Conservation (phyloP, 2,113 vertebrate genomes). For the Cacatua alba region DNA sequence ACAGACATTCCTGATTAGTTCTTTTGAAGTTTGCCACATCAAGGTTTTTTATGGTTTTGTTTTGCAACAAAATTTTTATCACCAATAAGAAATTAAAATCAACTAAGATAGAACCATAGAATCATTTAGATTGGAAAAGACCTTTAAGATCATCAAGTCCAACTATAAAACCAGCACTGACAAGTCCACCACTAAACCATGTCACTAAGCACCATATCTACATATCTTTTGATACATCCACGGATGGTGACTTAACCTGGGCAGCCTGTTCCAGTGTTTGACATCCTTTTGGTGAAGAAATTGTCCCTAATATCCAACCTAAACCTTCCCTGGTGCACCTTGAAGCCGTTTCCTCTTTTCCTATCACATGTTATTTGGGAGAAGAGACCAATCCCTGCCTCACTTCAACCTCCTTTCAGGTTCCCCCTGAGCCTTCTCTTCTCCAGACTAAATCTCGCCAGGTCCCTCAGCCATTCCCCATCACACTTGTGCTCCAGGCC, state of each 20-base stretch:
- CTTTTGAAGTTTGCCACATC: neutral
- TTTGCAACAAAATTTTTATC: neutral
- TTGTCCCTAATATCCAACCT: neutral
- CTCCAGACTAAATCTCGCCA: neutral
- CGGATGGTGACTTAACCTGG: neutral
- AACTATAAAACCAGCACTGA: neutral
- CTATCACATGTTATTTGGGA: neutral
- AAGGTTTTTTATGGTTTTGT: neutral
- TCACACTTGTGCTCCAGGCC: neutral
- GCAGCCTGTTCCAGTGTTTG: neutral
- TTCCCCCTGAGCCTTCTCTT: neutral
- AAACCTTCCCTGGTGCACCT: neutral
- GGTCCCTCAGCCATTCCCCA: neutral
- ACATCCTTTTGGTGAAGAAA: neutral
- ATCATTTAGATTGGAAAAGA: neutral
- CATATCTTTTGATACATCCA: neutral
- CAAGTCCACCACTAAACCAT: neutral
- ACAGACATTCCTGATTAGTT: neutral
- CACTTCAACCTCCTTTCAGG: neutral
- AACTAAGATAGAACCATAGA: neutral
- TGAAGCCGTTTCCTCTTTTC: neutral
- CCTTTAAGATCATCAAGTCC: neutral
- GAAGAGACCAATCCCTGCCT: neutral
- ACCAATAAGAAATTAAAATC: neutral
- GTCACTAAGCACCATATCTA: neutral